Conservation (phyloP, 2,797 vertebrate species). For the Urocyon cinereoargenteus region DNA sequence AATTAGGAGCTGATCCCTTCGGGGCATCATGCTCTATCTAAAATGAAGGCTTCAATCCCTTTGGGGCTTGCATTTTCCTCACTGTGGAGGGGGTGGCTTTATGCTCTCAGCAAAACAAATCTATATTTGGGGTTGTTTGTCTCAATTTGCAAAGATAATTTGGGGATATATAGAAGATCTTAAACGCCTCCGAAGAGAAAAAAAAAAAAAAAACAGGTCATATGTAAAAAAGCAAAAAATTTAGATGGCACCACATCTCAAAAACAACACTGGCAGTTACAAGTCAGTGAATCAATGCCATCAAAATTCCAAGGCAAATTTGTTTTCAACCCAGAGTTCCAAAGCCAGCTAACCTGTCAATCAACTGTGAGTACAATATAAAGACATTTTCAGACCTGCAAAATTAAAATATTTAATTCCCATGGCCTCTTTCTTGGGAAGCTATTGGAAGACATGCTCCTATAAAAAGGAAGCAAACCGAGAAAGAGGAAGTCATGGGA, state of each 20-base stretch:
- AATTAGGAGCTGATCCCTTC: slow-evolving; percentile 27
- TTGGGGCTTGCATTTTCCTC: slow-evolving; percentile 29
- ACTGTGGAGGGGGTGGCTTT: background rate
- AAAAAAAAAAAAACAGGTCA: background rate
- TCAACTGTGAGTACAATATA: slow-evolving; percentile 42
- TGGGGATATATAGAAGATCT: slow-evolving; percentile 45
- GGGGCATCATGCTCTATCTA: background rate
- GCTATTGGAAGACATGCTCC: background rate
- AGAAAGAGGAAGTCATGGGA: background rate
- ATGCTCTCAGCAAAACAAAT: slow-evolving; percentile 39
- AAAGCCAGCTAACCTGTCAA: slow-evolving; percentile 50
- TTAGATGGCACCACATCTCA: background rate
- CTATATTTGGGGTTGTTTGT: slow-evolving; percentile 54
- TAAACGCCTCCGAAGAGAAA: background rate
- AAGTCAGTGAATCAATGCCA: slow-evolving; percentile 2
- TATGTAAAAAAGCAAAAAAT: slow-evolving; percentile 28
- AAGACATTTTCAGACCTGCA: slow-evolving; percentile 60
- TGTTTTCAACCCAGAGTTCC: slow-evolving; percentile 41
- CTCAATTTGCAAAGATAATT: slow-evolving; percentile 60
- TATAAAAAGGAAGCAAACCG: background rate
- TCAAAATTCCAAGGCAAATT: slow-evolving; percentile 47
- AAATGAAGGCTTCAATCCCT: slow-evolving; percentile 36
- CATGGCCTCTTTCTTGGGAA: slow-evolving; percentile 10
- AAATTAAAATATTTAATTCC: slow-evolving; percentile 58
- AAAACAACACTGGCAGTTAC: slow-evolving; percentile 36